Evolutionary conservation across 2,888 invertebrate species (phyloP).

Genomic region (Phymatocera aterrima): DNA sequence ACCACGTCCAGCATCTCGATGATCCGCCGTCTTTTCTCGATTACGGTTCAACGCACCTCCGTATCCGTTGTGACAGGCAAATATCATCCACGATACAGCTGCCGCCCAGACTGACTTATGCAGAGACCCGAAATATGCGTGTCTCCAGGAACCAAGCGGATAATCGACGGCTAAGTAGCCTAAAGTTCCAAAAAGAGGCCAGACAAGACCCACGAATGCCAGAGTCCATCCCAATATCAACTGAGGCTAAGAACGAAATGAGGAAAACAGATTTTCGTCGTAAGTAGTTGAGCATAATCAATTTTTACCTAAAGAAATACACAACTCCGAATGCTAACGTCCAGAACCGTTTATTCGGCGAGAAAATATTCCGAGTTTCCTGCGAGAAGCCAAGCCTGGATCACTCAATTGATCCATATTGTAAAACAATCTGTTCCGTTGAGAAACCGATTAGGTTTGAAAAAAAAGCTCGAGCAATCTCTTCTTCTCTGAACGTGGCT

Average conservation of each 20-base stretch:
- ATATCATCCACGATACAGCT: constrained; percentile 44
- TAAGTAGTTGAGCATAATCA: background rate
- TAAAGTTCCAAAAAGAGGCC: constrained; percentile 30
- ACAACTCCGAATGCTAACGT: too few relatives aligned
- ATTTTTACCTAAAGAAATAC: background rate
- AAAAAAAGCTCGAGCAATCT: too few relatives aligned
- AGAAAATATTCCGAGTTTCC: too few relatives aligned
- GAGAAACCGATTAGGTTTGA: too few relatives aligned
- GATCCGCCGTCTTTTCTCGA: background rate
- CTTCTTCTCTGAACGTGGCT: too few relatives aligned
- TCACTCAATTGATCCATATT: too few relatives aligned
- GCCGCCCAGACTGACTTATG: constrained; percentile 43
- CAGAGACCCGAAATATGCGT: constrained; percentile 32
- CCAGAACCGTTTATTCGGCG: background rate
- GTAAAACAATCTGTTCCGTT: too few relatives aligned
- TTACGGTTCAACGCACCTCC: constrained; percentile 27
- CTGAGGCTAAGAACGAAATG: constrained; percentile 23
- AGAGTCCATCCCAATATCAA: constrained; percentile 51
- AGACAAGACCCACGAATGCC: constrained; percentile 11
- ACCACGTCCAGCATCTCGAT: background rate
- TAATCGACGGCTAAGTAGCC: constrained; percentile 19
- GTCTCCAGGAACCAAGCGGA: constrained; percentile 20
- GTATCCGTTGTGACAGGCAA: constrained; percentile 46
- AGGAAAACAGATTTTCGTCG: background rate
- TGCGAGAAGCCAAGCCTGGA: too few relatives aligned